Evolutionary conservation across 2,797 vertebrate species (phyloP).

Genomic region (Sebastes elongatus): DNA sequence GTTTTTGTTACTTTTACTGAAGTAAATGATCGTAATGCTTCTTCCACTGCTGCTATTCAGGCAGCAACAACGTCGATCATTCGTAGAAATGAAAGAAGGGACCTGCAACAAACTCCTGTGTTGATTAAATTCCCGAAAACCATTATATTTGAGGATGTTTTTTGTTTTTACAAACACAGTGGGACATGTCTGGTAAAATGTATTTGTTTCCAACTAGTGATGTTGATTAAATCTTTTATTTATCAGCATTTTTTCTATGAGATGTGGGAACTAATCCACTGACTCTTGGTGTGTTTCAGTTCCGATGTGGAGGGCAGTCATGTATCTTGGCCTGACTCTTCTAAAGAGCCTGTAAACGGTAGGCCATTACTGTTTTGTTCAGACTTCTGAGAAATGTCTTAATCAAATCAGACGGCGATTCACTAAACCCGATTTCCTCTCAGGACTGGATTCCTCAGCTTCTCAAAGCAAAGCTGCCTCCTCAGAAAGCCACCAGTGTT

Average conservation of each 20-base stretch:
- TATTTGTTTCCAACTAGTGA: not conserved
- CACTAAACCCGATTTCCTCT: constrained; percentile 30
- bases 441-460: constrained; percentile 68
- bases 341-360: constrained; percentile 70
- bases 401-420: not conserved
- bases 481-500: constrained; percentile 66
- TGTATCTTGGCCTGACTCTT: constrained; percentile 48
- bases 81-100: not conserved
- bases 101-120: too few relatives aligned
- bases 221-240: not conserved
- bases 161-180: not conserved
- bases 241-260: not conserved
- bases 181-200: not conserved
- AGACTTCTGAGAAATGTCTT: not conserved
- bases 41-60: not conserved
- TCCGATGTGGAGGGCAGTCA: constrained; percentile 51
- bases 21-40: not conserved
- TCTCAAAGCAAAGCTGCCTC: constrained; percentile 56
- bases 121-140: not conserved
- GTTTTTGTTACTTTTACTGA: not conserved
- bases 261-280: not conserved
- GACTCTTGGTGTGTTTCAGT: constrained; percentile 60
- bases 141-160: not conserved
- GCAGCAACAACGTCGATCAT: not conserved
- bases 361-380: constrained; percentile 3